phyloP scores from a whole-genome alignment of 23 tunicate species.

The Ciona savignyi region DNA sequence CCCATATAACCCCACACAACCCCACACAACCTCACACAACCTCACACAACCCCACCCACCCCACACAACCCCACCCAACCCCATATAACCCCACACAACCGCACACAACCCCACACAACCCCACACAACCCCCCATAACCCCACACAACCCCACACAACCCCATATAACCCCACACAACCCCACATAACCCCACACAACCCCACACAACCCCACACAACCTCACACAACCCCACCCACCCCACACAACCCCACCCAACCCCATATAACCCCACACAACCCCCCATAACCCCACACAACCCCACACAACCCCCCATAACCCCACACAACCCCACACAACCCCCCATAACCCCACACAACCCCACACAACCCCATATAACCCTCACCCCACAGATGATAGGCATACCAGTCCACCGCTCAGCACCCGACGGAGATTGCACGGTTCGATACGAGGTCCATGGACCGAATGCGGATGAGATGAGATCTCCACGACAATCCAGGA shows the following conservation, averaged over 20 bases:
- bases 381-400: conserved; percentile 9
- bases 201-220: too few relatives aligned
- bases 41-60: too few relatives aligned
- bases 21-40: too few relatives aligned
- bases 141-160: too few relatives aligned
- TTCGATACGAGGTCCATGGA: conserved; percentile 3
- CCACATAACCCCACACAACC: too few relatives aligned
- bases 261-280: neutral
- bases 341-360: neutral
- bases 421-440: conserved; percentile 26
- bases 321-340: neutral
- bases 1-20: too few relatives aligned
- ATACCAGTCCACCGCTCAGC: conserved; percentile 42
- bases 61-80: too few relatives aligned
- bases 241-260: too few relatives aligned
- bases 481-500: neutral
- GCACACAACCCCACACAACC: too few relatives aligned
- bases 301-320: neutral
- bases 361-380: neutral
- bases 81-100: too few relatives aligned
- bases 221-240: neutral
- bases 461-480: neutral
- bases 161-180: too few relatives aligned
- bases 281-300: neutral
- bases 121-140: too few relatives aligned